Percentiles rank a stretch among this genome's conserved stretches.
Evolutionary conservation across 2,113 vertebrate genomes (phyloP).

Genomic region (Hystrix cristata): DNA sequence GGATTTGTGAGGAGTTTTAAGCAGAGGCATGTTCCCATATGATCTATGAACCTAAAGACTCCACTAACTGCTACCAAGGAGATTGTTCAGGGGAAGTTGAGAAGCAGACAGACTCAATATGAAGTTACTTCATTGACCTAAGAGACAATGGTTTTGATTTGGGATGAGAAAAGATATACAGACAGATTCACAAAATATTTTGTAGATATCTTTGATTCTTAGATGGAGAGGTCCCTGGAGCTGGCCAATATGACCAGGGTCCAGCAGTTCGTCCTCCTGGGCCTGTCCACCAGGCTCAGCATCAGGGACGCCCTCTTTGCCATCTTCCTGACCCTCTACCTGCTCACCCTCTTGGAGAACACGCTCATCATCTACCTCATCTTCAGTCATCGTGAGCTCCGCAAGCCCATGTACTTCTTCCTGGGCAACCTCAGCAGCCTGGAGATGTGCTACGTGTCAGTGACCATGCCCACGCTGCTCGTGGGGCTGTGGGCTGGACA

Average conservation of each 20-base stretch:
- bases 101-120: background rate
- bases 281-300: background rate
- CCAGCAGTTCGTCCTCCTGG: constrained; percentile 67
- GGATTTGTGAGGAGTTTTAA: background rate
- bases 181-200: background rate
- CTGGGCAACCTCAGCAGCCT: constrained; percentile 78
- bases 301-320: constrained; percentile 17
- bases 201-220: background rate
- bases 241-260: constrained; percentile 26
- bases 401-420: constrained; percentile 81
- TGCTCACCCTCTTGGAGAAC: constrained; percentile 72
- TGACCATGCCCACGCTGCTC: constrained; percentile 77
- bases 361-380: constrained; percentile 56
- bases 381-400: background rate
- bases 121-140: too few species aligned
- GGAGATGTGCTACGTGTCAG: constrained; percentile 69
- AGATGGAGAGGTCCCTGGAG: constrained; percentile 14
- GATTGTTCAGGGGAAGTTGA: background rate
- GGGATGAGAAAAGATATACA: background rate
- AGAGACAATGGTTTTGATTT: background rate
- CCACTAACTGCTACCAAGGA: too few species aligned
- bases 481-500: constrained; percentile 47
- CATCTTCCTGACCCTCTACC: constrained; percentile 50
- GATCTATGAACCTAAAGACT: background rate
- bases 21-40: background rate